phyloP scores from a whole-genome alignment of 2,113 vertebrate genomes.

The Marcusenius ussheri region DNA sequence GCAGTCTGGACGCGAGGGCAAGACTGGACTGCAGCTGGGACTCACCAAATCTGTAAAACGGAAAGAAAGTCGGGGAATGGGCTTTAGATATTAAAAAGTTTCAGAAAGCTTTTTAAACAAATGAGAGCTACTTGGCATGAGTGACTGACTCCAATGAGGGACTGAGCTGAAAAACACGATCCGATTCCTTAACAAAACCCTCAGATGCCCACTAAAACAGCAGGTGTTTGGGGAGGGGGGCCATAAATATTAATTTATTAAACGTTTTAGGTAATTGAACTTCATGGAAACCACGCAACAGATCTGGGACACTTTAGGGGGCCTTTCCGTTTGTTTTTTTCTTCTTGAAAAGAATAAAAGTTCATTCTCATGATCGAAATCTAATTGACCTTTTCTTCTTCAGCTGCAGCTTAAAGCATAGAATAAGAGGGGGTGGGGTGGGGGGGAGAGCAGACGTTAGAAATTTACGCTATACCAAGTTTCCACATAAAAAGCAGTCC shows the following conservation, averaged over 20 bases:
- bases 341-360: slow-evolving; percentile 37
- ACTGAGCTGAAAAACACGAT: not conserved
- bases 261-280: not conserved
- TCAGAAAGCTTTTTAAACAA: not conserved
- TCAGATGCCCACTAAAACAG: not conserved
- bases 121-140: not conserved
- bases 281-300: not conserved
- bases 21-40: slow-evolving; percentile 49
- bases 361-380: slow-evolving; percentile 43
- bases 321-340: not conserved
- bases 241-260: not conserved
- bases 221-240: not conserved
- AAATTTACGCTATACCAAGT: slow-evolving; percentile 58
- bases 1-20: slow-evolving; percentile 41
- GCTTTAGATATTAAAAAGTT: not conserved
- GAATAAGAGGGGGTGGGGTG: slow-evolving; percentile 21
- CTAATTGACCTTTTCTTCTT: slow-evolving; percentile 30
- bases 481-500: slow-evolving; percentile 62
- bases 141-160: not conserved
- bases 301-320: not conserved
- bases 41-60: slow-evolving; percentile 52
- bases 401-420: slow-evolving; percentile 37
- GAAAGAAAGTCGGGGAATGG: slow-evolving; percentile 17
- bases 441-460: slow-evolving; percentile 32
- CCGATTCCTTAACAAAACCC: not conserved